Conservation (phyloP, 2,888 invertebrate genomes). For the Dyspetes luteomarginatus region DNA sequence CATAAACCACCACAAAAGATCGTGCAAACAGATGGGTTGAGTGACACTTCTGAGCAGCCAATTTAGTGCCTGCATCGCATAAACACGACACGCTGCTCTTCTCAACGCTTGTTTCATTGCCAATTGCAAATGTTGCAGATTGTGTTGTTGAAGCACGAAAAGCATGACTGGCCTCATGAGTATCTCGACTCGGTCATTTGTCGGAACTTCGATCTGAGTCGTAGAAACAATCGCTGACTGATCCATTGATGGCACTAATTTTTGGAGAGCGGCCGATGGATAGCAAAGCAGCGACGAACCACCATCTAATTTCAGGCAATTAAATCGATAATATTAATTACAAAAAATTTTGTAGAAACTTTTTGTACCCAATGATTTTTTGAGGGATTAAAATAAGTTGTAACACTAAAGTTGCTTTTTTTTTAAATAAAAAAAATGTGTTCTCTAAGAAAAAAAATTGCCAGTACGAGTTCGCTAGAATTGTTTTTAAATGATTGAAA, state of each 20-base stretch:
- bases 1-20: constrained; percentile 98
- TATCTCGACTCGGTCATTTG: constrained; percentile 85
- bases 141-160: constrained; percentile 94
- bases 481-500: no score
- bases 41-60: constrained; percentile 97
- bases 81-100: constrained; percentile 91
- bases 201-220: constrained; percentile 82
- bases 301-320: constrained; percentile 84
- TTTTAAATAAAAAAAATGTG: no score
- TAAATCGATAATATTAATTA: no score
- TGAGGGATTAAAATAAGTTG: no score
- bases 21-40: constrained; percentile 95
- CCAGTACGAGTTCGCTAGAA: no score
- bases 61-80: constrained; percentile 96
- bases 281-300: constrained; percentile 93
- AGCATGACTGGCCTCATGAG: constrained; percentile 93
- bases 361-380: neutral
- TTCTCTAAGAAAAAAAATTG: no score
- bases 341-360: neutral
- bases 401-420: no score
- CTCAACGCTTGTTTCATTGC: constrained; percentile 95
- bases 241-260: constrained; percentile 89
- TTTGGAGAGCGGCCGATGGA: constrained; percentile 94
- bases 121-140: constrained; percentile 91
- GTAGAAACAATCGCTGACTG: constrained; percentile 84